A percentile compares a stretch with the other conserved stretches of the same genome.
phyloP scores from a whole-genome alignment of 1,140 invertebrate species.

The Conus betulinus region DNA sequence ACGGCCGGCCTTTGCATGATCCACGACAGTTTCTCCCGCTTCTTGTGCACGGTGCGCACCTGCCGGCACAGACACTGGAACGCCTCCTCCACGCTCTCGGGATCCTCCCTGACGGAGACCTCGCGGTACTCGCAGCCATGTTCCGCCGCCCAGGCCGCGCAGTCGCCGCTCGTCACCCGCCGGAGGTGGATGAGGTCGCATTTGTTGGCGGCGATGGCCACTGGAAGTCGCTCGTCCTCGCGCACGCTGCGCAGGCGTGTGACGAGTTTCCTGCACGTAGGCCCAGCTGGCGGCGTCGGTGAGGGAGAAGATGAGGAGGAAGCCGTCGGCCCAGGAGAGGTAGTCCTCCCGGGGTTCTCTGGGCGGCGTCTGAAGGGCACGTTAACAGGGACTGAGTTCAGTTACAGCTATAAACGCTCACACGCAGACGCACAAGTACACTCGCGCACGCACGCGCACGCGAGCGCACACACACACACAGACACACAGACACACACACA shows the following conservation, averaged over 20 bases:
- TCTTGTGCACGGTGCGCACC: constrained; percentile 56
- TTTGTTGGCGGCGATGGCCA: constrained; percentile 98
- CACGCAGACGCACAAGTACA: not conserved
- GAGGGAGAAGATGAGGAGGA: constrained; percentile 87
- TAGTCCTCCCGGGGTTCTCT: constrained; percentile 52
- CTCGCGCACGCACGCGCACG: not conserved
- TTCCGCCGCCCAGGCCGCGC: constrained; percentile 52
- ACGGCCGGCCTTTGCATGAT: constrained; percentile 65
- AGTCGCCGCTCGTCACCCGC: constrained; percentile 51
- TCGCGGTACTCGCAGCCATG: constrained; percentile 62
- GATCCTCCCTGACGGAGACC: constrained; percentile 68
- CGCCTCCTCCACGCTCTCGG: constrained; percentile 55
- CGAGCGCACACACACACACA: not conserved
- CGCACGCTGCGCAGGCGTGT: constrained; percentile 93
- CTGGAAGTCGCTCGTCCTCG: constrained; percentile 93
- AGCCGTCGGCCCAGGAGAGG: constrained; percentile 81
- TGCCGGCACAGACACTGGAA: constrained; percentile 56
- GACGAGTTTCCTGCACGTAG: constrained; percentile 93
- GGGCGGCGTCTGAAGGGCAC: not conserved
- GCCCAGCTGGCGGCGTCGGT: constrained; percentile 94
- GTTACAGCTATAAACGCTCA: not conserved
- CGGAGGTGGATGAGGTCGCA: constrained; percentile 84
- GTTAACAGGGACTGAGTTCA: not conserved
- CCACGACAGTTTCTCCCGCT: constrained; percentile 66
- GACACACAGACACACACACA: not conserved